phyloP scores from a whole-genome alignment of 2,113 vertebrate species.

The Bothrops jararaca region DNA sequence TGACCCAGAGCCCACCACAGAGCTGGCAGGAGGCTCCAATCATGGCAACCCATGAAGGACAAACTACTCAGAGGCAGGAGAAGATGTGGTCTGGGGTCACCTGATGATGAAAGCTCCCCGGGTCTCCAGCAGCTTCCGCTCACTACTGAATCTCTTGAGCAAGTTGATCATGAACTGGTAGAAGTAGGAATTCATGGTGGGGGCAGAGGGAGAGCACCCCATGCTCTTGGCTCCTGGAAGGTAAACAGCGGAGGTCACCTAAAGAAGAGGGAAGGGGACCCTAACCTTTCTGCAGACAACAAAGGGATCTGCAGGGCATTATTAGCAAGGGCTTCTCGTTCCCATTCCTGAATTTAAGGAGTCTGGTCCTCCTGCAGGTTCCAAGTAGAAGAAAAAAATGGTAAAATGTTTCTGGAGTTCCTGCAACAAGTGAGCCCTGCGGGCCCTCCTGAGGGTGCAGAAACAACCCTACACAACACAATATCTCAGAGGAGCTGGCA shows the following conservation, averaged over 20 bases:
- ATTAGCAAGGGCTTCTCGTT: neutral
- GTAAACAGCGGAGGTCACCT: neutral
- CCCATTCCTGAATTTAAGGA: neutral
- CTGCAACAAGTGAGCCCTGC: neutral
- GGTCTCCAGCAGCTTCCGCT: constrained; percentile 89
- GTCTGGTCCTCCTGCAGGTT: neutral
- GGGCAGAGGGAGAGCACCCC: constrained; percentile 90
- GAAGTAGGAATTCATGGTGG: constrained; percentile 99
- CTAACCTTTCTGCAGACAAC: neutral
- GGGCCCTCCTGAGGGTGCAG: neutral
- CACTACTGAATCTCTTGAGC: constrained; percentile 90
- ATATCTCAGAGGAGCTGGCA: neutral
- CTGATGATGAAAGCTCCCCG: constrained; percentile 96
- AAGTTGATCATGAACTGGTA: constrained; percentile 99
- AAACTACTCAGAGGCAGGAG: neutral
- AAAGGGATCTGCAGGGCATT: neutral
- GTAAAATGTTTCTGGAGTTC: neutral
- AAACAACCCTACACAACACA: neutral
- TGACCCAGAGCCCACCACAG: neutral
- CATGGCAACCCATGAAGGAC: neutral
- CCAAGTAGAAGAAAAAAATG: neutral
- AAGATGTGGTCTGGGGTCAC: constrained; percentile 54
- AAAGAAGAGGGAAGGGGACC: neutral
- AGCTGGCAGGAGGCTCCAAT: neutral
- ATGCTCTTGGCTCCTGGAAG: constrained; percentile 73